Conservation (phyloP, 2,888 invertebrate species). For the Tiliacea citrago region DNA sequence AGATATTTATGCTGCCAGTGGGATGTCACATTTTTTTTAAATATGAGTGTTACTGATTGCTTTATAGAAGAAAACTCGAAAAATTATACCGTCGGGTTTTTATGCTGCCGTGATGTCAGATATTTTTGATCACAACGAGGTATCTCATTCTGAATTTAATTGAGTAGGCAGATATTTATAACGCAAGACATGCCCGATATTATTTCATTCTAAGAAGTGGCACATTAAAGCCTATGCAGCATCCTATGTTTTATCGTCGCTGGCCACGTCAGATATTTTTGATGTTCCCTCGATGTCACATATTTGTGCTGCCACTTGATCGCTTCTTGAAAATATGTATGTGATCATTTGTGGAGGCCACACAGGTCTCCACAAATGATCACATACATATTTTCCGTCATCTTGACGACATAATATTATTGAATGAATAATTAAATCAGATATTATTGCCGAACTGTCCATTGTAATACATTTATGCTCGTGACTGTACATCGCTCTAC, state of each 20-base stretch:
- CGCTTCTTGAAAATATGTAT: no score
- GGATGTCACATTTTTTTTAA: background rate
- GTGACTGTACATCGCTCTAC: background rate
- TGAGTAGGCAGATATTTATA: background rate
- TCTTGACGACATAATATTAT: background rate
- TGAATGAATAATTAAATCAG: background rate
- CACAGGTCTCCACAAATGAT: background rate
- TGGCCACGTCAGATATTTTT: background rate
- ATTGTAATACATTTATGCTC: background rate
- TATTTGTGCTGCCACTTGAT: no score
- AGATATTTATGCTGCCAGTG: background rate
- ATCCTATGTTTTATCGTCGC: no score
- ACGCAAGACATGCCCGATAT: background rate
- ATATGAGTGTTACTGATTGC: background rate
- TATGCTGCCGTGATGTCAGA: background rate
- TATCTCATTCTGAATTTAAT: background rate
- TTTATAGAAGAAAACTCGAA: background rate
- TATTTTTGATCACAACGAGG: background rate
- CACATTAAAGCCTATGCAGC: no score
- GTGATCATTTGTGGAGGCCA: no score
- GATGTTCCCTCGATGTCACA: background rate
- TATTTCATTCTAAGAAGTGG: background rate
- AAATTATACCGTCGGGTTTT: background rate
- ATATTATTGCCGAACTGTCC: background rate
- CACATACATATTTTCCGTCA: background rate